Conservation (phyloP, 2,888 invertebrate genomes). For the Halocaridina rubra region DNA sequence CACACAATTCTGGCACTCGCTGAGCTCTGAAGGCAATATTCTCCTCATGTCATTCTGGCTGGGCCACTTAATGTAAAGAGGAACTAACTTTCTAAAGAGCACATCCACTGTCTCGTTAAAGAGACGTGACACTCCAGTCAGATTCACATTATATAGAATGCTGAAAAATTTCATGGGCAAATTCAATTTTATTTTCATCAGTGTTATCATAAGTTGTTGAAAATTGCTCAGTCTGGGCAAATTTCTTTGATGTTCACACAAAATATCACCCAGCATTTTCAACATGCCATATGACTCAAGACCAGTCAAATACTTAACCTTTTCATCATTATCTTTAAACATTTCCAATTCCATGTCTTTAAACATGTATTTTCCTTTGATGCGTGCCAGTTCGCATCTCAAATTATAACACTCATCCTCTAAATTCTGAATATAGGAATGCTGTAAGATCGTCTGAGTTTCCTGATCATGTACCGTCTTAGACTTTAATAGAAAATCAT, state of each 20-base stretch:
- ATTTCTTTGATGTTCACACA: not conserved
- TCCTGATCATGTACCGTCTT: not conserved
- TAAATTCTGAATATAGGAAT: not conserved
- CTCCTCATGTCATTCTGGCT: not conserved
- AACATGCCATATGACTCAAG: not conserved
- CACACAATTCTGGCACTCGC: not conserved
- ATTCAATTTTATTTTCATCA: not conserved
- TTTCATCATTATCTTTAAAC: not conserved
- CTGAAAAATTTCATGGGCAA: not conserved
- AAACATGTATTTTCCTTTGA: not conserved
- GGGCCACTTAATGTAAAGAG: not conserved
- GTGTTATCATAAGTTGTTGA: not conserved
- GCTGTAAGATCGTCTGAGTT: not conserved
- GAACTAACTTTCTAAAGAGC: not conserved
- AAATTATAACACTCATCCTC: not conserved
- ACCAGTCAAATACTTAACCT: not conserved
- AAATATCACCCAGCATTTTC: not conserved
- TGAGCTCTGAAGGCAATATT: not conserved
- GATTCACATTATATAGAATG: not conserved
- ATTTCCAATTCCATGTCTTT: not conserved
- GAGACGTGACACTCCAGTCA: not conserved
- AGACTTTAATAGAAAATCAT: not conserved
- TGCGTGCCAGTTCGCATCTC: not conserved
- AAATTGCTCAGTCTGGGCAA: not conserved
- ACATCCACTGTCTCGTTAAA: not conserved